phyloP scores from a whole-genome alignment of 2,113 vertebrate genomes.

The Urocitellus parryii region DNA sequence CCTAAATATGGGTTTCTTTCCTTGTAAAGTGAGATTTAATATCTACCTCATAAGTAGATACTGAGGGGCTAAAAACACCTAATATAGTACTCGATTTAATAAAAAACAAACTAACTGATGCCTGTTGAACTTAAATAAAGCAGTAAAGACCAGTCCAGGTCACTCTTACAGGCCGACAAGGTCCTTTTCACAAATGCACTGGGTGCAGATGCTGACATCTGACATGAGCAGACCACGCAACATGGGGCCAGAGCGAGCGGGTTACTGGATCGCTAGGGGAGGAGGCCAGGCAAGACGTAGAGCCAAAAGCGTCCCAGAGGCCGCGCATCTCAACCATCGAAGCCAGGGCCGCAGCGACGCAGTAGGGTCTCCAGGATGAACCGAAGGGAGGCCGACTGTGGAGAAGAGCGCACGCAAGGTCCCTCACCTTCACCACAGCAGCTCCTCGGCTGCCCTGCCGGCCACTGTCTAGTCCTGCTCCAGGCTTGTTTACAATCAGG shows the following conservation, averaged over 20 bases:
- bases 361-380: neutral
- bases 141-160: neutral
- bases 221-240: neutral
- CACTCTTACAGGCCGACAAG: neutral
- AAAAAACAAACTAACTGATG: constrained; percentile 19
- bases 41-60: neutral
- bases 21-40: neutral
- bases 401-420: neutral
- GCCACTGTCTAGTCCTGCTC: constrained; percentile 87
- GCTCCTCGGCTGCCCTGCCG: constrained; percentile 88
- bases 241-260: neutral
- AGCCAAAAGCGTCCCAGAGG: neutral
- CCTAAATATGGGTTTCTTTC: neutral
- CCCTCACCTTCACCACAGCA: constrained; percentile 92
- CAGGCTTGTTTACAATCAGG: constrained; percentile 91
- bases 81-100: neutral
- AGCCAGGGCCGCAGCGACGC: neutral
- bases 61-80: neutral
- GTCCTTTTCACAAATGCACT: neutral
- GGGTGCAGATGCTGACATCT: neutral
- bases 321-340: neutral
- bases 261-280: too few relatives aligned
- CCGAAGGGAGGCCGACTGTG: neutral
- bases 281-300: neutral
- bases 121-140: neutral